These are phyloP conservation scores for Trogon melanurus DNA, from an alignment of 2,113 vertebrate species.

Conservation along the genomic window DNA sequence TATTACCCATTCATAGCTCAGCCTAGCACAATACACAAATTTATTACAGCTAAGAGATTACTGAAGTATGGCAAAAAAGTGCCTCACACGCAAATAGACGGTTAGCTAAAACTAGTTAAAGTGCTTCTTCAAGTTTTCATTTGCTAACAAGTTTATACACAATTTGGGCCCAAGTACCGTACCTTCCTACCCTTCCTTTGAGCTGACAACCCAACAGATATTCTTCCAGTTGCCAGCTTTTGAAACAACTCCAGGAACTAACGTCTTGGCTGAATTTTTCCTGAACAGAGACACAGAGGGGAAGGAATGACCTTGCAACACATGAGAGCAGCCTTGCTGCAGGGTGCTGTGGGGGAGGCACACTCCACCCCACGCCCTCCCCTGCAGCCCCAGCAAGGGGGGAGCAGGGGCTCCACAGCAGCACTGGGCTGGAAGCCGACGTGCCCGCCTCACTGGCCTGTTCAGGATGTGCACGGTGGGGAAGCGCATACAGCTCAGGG, in stretches of 20 bases:
- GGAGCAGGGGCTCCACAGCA: rapidly evolving
- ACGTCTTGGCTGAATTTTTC: not conserved
- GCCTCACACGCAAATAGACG: not conserved
- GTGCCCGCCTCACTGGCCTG: rapidly evolving
- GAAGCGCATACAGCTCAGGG: not conserved
- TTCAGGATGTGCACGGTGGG: rapidly evolving
- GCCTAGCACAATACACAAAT: not conserved
- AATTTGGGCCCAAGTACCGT: not conserved
- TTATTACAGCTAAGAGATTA: not conserved
- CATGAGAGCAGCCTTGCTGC: not conserved
- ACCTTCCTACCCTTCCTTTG: not conserved
- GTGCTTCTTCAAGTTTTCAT: not conserved
- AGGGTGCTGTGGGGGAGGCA: not conserved
- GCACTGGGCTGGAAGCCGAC: rapidly evolving
- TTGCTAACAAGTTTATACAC: not conserved
- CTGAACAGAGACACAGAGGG: not conserved
- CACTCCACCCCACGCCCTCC: not conserved
- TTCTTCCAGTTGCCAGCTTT: not conserved
- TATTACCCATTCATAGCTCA: not conserved
- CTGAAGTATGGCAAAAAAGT: not conserved
- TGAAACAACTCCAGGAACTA: not conserved
- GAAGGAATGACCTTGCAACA: not conserved
- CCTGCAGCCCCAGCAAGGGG: not conserved
- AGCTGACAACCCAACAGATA: not conserved
- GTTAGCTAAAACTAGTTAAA: not conserved